These are phyloP conservation scores for Poeciliopsis gracilis DNA, from an alignment of 2,797 vertebrate species.

Conservation along the genomic window DNA sequence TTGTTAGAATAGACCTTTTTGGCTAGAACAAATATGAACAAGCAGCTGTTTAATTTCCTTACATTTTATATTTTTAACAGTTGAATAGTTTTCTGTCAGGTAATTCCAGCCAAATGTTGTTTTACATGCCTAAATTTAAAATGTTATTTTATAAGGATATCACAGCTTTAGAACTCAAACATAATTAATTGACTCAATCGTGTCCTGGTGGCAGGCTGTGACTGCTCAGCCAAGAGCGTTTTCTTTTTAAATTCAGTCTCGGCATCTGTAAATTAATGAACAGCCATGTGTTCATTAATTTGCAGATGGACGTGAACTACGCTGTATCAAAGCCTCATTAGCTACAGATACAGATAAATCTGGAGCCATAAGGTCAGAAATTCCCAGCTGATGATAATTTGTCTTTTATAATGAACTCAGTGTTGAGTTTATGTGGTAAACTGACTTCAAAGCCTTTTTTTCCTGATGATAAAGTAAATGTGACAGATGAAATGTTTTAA, in stretches of 20 bases:
- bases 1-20: background rate
- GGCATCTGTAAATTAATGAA: background rate
- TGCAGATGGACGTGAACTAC: background rate
- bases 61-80: background rate
- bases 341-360: background rate
- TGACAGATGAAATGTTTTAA: background rate
- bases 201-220: background rate
- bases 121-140: background rate
- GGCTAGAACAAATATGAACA: background rate
- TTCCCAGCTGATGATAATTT: background rate
- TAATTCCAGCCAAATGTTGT: background rate
- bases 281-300: background rate
- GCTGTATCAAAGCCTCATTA: slow-evolving; percentile 8
- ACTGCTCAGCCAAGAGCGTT: background rate
- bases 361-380: background rate
- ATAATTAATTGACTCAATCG: background rate
- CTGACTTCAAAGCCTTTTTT: background rate
- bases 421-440: background rate
- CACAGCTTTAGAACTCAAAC: background rate
- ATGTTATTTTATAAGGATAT: background rate
- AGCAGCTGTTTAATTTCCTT: background rate
- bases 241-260: background rate
- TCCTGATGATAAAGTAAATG: background rate
- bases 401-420: background rate
- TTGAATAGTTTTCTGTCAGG: background rate